A percentile compares a stretch with the other conserved stretches of the same genome.
Conservation (phyloP, 2,888 invertebrate genomes). For the Malachius bipustulatus region DNA sequence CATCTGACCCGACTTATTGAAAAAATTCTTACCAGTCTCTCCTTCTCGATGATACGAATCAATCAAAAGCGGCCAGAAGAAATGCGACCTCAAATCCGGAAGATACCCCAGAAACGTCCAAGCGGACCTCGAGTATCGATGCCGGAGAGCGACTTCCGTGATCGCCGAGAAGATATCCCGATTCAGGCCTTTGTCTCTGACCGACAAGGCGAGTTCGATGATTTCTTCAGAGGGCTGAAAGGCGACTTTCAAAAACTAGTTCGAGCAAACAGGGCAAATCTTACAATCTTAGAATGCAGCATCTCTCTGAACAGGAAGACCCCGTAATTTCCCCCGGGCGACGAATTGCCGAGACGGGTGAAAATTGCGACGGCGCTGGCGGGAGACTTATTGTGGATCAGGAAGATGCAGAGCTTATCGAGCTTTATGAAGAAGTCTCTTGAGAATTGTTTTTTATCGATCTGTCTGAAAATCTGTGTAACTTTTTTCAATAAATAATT, state of each 20-base stretch:
- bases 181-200: background rate
- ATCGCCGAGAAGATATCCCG: background rate
- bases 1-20: too few relatives aligned
- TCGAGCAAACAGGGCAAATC: background rate
- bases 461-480: too few relatives aligned
- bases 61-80: background rate
- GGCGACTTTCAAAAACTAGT: background rate
- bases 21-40: background rate
- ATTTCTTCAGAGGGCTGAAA: background rate
- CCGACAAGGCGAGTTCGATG: background rate
- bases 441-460: too few relatives aligned
- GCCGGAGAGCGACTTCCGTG: background rate
- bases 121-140: background rate
- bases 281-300: constrained; percentile 5
- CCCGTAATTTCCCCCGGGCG: background rate
- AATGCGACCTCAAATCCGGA: background rate
- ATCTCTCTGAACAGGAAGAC: constrained; percentile 2
- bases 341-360: background rate
- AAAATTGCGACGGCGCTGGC: background rate
- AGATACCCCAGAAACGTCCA: background rate
- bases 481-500: too few relatives aligned
- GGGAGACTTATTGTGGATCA: background rate
- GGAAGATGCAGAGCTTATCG: too few relatives aligned
- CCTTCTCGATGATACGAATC: background rate
- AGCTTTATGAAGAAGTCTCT: too few relatives aligned